Conservation (phyloP, 64 coral and sea anemone species). For the Trachythela sp. region DNA sequence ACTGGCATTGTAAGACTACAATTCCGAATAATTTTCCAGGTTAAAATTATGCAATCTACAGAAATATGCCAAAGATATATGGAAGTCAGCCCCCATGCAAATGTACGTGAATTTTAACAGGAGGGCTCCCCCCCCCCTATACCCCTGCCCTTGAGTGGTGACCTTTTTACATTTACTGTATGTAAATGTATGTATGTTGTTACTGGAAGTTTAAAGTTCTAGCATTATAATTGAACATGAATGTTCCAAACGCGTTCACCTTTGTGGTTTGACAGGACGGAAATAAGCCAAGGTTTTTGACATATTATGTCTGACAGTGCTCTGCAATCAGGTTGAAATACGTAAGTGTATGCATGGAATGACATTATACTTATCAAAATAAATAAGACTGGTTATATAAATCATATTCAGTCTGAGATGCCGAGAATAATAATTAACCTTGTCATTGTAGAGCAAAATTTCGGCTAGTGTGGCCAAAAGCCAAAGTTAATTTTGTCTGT, state of each 20-base stretch:
- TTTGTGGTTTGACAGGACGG: background rate
- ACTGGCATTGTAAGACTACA: no score
- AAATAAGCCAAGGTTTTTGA: background rate
- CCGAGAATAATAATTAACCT: no score
- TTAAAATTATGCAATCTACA: no score
- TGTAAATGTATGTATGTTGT: background rate
- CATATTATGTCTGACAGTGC: background rate
- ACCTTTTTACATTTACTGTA: background rate
- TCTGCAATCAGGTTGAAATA: background rate
- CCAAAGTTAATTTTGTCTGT: background rate
- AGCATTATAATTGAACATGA: background rate
- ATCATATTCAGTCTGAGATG: no score
- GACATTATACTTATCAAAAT: background rate
- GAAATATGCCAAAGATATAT: no score
- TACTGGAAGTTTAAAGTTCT: background rate
- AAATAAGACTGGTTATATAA: background rate
- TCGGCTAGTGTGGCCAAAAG: background rate
- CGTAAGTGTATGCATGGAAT: background rate
- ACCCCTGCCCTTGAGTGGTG: no score
- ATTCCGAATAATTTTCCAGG: no score
- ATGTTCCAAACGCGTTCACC: background rate
- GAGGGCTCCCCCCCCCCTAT: no score
- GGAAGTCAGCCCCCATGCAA: no score
- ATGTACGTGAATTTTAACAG: no score
- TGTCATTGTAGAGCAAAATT: no score